These are phyloP conservation scores for Perodicticus potto DNA, from an alignment of 2,797 vertebrate species.

Conservation along the genomic window DNA sequence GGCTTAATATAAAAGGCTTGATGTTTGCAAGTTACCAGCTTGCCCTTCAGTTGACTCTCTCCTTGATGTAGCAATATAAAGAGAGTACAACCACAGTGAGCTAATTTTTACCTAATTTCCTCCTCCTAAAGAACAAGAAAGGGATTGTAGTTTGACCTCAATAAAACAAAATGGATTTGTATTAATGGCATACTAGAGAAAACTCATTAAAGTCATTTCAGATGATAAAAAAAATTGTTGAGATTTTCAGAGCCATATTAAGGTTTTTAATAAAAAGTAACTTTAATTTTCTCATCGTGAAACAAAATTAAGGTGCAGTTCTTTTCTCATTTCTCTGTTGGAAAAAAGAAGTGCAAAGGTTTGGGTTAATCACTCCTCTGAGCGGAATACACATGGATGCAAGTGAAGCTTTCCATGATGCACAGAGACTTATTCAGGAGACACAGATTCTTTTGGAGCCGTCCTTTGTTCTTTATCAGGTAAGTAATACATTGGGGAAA, in stretches of 20 bases:
- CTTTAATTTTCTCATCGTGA: constrained; percentile 75
- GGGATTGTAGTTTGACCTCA: constrained; percentile 74
- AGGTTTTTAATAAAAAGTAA: constrained; percentile 69
- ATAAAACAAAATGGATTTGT: constrained; percentile 77
- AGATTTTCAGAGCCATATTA: constrained; percentile 66
- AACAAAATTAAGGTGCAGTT: constrained; percentile 63
- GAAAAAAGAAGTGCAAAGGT: constrained; percentile 32
- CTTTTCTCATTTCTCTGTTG: constrained; percentile 64
- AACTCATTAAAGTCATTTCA: constrained; percentile 78
- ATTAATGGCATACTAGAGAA: constrained; percentile 67
- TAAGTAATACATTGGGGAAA: not conserved
- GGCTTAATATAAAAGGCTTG: constrained; percentile 54
- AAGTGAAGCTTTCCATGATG: not conserved
- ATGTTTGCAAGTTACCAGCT: constrained; percentile 65
- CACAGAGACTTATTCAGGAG: not conserved
- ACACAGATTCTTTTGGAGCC: not conserved
- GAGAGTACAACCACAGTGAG: constrained; percentile 34
- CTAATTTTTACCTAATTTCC: constrained; percentile 80
- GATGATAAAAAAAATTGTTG: constrained; percentile 68
- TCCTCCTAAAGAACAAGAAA: constrained; percentile 46
- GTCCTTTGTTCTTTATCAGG: not conserved
- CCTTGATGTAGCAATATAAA: constrained; percentile 63
- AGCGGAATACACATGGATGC: not conserved
- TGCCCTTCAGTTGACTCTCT: constrained; percentile 66
- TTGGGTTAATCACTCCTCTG: constrained; percentile 50